A percentile compares a stretch with the other conserved stretches of the same genome.
Conservation (phyloP, 1,140 invertebrate genomes). For the Tribolium madens region DNA sequence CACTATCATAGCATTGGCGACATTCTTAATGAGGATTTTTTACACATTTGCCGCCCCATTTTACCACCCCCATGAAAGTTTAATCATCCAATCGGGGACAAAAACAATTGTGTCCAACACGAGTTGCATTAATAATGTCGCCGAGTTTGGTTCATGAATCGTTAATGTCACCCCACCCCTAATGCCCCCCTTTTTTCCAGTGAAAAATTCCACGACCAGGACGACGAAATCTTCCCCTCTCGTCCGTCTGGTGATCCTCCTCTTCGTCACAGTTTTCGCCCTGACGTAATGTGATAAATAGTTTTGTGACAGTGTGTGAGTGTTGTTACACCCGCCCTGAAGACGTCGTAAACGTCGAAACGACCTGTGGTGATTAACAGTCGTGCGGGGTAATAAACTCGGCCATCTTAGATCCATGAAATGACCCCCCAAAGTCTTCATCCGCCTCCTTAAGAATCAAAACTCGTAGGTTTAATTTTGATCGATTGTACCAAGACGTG, state of each 20-base stretch:
- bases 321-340: conserved; percentile 3
- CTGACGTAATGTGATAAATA: conserved; percentile 25
- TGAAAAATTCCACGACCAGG: conserved; percentile 32
- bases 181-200: conserved; percentile 30
- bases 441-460: conserved; percentile 31
- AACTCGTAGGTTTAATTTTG: conserved; percentile 26
- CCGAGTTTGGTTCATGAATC: background rate
- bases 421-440: conserved; percentile 25
- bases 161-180: background rate
- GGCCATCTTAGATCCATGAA: background rate
- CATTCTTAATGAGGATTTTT: background rate
- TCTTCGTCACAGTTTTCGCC: conserved; percentile 18
- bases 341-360: conserved; percentile 27
- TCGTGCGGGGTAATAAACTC: conserved; percentile 19
- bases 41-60: too few species aligned
- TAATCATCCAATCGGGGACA: background rate
- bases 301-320: background rate
- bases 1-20: background rate
- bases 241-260: background rate
- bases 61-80: background rate
- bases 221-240: background rate
- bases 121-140: conserved; percentile 27
- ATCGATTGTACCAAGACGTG: conserved; percentile 1
- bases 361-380: conserved; percentile 24
- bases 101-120: background rate